Conservation (phyloP, 2,113 vertebrate genomes). For the Fulica atra region DNA sequence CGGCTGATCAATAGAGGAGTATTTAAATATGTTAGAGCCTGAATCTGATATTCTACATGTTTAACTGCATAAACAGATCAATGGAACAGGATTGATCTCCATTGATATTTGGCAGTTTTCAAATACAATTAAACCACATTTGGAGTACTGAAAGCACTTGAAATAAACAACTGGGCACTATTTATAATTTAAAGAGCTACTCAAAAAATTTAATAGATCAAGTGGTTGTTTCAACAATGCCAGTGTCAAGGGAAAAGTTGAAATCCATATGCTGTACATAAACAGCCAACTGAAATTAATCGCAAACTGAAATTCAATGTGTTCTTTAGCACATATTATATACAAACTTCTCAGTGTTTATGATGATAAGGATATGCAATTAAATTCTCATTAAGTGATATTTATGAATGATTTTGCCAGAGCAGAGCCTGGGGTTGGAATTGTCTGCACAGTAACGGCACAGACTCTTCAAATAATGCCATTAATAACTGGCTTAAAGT, state of each 20-base stretch:
- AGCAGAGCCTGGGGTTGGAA: background rate
- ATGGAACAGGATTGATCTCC: constrained; percentile 78
- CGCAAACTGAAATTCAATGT: constrained; percentile 47
- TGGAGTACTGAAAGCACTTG: constrained; percentile 71
- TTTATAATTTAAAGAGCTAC: constrained; percentile 72
- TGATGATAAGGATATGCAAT: constrained; percentile 32
- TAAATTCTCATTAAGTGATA: constrained; percentile 48
- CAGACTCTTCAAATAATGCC: background rate
- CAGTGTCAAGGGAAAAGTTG: constrained; percentile 49
- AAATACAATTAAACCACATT: constrained; percentile 85
- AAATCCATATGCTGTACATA: constrained; percentile 56
- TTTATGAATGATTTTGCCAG: background rate
- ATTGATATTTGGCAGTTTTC: constrained; percentile 85
- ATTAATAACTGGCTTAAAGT: background rate
- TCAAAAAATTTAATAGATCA: constrained; percentile 74
- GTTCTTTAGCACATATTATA: constrained; percentile 47
- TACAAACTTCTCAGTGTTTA: constrained; percentile 43
- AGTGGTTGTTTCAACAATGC: constrained; percentile 56
- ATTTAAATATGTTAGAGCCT: constrained; percentile 87
- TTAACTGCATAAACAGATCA: constrained; percentile 85
- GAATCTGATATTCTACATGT: constrained; percentile 85
- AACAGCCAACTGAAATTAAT: constrained; percentile 66
- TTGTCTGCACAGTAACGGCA: background rate
- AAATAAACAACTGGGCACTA: constrained; percentile 71
- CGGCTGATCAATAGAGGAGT: constrained; percentile 84